Conservation (phyloP, 2,888 invertebrate species). For the Operophtera brumata region DNA sequence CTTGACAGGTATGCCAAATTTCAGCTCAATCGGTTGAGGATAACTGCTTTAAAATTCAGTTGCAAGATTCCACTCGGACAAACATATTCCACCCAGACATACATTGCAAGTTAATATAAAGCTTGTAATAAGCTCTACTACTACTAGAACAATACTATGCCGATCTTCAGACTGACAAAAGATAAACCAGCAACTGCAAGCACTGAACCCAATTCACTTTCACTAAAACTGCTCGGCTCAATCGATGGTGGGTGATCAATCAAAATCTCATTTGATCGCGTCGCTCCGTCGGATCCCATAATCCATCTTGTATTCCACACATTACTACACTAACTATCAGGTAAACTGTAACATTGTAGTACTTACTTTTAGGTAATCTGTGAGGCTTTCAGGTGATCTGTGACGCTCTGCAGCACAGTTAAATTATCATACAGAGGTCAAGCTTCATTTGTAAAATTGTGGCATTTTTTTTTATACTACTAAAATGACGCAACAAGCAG, state of each 20-base stretch:
- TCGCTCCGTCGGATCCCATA: conserved; percentile 54
- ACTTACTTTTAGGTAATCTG: neutral
- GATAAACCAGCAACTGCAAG: conserved; percentile 4
- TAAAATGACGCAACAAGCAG: no score
- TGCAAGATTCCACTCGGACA: no score
- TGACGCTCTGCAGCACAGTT: neutral
- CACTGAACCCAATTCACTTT: conserved; percentile 14
- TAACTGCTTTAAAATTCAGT: no score
- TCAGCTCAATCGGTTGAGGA: no score
- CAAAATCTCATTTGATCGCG: conserved; percentile 66
- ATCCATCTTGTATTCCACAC: conserved; percentile 56
- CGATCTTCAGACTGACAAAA: neutral
- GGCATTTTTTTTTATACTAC: no score
- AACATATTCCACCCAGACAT: no score
- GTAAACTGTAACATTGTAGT: neutral
- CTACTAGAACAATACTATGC: no score
- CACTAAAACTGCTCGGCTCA: conserved; percentile 7
- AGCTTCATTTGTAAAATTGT: neutral
- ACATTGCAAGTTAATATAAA: no score
- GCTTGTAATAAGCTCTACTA: no score
- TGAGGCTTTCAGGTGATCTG: conserved; percentile 7
- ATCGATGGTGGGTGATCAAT: conserved; percentile 61
- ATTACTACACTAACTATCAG: conserved; percentile 6
- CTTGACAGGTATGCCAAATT: no score
- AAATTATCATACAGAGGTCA: neutral